Evolutionary conservation across 2,113 vertebrate species (phyloP), one percentile per base, ranked within the genome.

Genomic region (Pelobates fuscus): DNA sequence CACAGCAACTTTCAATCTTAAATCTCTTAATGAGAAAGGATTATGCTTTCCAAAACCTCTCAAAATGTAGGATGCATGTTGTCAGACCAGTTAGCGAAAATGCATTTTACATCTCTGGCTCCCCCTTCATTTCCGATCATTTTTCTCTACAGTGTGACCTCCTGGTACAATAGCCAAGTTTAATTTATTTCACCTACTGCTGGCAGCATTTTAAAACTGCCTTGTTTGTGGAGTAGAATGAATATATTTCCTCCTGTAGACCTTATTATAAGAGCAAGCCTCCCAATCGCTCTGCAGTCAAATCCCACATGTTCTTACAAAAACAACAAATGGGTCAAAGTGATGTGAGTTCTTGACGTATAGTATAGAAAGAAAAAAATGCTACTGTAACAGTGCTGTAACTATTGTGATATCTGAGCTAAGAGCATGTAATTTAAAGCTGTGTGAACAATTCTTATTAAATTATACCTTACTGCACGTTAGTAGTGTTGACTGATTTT

Each of bases 401-500:
- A 58, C 29, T 59, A 30, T 55, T 46, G 63, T 46, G 71, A 75
- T 75, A 67, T 66, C 63, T 46, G 26, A 46, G 63, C 71, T 67
- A 59, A 75, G 54, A 75, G 63, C 54, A 37, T 76, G 41, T 76
- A 67, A 76, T 76, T 67, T 67, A 76, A 67, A 55, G 29, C 72
- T 23, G 72, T 67, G 63, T 60, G 64, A 67, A 32, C 54, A 67
- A 76, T 76, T 76, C 72, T 76, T 76, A 67, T 76, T 76, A 59
- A 76, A 76, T 76, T 67, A 76, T 76, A 76, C 57, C 37, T 46
- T 76, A 55, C 64, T 44, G 72, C 52, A 65, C 63, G 66, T 66
- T 71, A 44, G 26, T 60, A 49, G 72, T 15, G 63, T 44, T 67
- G 64, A 43, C 37, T 67, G 64, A 67, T 67, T 76, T 59, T 27